Evolutionary conservation across 2,888 invertebrate genomes (phyloP).

Genomic region (Melitaea athalia): DNA sequence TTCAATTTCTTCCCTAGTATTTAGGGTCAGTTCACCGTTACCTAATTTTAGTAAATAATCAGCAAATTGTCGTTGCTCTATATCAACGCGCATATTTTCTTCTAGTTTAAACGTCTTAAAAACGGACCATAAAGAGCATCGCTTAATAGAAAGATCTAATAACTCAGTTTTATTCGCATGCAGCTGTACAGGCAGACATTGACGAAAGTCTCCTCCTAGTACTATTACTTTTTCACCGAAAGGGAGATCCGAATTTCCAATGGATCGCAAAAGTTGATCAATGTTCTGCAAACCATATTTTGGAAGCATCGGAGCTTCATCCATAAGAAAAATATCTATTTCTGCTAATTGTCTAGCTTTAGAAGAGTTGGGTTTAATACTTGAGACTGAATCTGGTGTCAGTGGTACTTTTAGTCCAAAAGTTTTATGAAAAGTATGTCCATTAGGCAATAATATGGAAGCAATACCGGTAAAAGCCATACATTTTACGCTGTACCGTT

Average conservation of each 20-base stretch:
- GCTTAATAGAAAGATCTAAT: constrained; percentile 32
- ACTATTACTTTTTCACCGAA: constrained; percentile 37
- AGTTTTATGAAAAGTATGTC: constrained; percentile 25
- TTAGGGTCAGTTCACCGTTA: constrained; percentile 35
- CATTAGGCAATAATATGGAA: constrained; percentile 31
- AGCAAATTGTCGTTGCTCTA: constrained; percentile 37
- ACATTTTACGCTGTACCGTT: constrained; percentile 31
- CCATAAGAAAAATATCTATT: constrained; percentile 32
- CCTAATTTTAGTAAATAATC: constrained; percentile 36
- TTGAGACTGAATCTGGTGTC: constrained; percentile 11
- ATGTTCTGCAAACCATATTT: constrained; percentile 37
- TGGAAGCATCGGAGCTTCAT: constrained; percentile 34
- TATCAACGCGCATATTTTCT: constrained; percentile 38
- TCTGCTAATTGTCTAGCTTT: constrained; percentile 31
- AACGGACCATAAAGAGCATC: constrained; percentile 34
- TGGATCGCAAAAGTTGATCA: constrained; percentile 34
- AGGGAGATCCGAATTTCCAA: constrained; percentile 37
- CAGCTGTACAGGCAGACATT: constrained; percentile 36
- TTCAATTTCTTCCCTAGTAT: constrained; percentile 34
- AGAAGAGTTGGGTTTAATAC: constrained; percentile 26
- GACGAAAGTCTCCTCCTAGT: constrained; percentile 34
- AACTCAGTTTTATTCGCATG: constrained; percentile 35
- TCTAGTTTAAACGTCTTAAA: constrained; percentile 36
- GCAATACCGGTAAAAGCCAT: constrained; percentile 33
- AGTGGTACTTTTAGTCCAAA: constrained; percentile 33